Conservation (phyloP, 2,797 vertebrate genomes). For the Corythornis leucogaster region DNA sequence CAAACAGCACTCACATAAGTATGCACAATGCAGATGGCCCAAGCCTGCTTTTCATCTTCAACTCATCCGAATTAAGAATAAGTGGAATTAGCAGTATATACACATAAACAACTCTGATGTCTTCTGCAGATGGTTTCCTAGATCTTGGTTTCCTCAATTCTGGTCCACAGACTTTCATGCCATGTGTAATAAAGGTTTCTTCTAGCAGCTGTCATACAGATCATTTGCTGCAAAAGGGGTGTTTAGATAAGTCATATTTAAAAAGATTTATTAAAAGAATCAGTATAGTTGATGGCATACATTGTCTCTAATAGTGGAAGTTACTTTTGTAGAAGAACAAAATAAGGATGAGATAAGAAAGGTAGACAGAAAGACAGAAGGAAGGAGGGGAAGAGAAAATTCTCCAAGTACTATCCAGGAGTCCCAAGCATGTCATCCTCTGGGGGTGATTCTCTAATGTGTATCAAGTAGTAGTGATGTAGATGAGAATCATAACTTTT, state of each 20-base stretch:
- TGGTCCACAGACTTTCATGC: background rate
- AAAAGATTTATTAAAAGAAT: background rate
- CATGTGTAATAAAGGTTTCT: background rate
- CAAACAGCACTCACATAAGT: background rate
- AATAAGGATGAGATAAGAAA: background rate
- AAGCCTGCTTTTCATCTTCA: background rate
- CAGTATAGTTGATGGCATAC: background rate
- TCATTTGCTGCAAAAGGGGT: background rate
- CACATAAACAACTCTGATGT: background rate
- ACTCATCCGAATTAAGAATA: background rate
- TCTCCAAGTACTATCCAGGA: background rate
- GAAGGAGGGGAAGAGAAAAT: background rate
- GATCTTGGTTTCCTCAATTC: background rate
- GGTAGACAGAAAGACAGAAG: background rate
- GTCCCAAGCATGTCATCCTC: background rate
- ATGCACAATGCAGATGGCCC: background rate
- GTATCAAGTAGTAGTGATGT: background rate
- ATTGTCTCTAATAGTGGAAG: background rate
- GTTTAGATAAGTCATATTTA: background rate
- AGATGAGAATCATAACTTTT: background rate
- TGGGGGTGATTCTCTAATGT: rapidly evolving
- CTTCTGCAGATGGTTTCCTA: background rate
- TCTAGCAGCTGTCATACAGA: background rate
- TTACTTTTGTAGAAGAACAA: background rate
- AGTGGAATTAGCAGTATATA: background rate